Base-by-base conservation (phyloP, 2,113 vertebrate species). In the Hassar affinis region DNA sequence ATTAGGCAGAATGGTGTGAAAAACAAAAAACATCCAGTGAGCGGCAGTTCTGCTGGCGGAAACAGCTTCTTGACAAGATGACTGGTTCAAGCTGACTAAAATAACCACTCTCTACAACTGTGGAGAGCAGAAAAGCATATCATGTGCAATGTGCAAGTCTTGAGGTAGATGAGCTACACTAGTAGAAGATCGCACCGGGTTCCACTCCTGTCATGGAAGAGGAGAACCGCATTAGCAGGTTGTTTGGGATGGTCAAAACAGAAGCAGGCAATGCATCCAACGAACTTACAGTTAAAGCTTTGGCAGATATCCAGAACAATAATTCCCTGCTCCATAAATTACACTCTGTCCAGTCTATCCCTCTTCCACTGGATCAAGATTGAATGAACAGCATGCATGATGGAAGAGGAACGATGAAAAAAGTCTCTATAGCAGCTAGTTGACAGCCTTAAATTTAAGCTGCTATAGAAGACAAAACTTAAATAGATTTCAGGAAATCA, bases 241-340 rank as follows among this genome's bases (percentile, higher is more conserved):
- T 35, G 49, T 27, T 27, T 18, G 8, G 4, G 17, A 51, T 27
- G 14, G 71, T 6, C 47, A 30, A 49, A 51, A 27, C 45, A 25
- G 20, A 74, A 27, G 72, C 49, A 6, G 20, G n/a, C 17, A 22
- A 54, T 11, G 1, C 27, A 77, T 56, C 10, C 20, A 4, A 12
- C 38, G 27, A 56, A 38, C 11, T 77, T 56, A 56, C 38, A 10
- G 51, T 54, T 56, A 22, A 54, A 25, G 30, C 30, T 56, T 77
- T 77, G 74, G 74, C 74, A 56, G 74, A 77, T 77, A 38, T 56
- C 51, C 74, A 77, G 74, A 3, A 38, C 18, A 35, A 33, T 75
- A 52, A 14, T 38, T 56, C 11, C 51, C 74, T 38, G 33, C 10
- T 56, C 51, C 6, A 77, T 77, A 77, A 35, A 77, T 77, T 54